Evolutionary conservation across 1,140 invertebrate genomes (phyloP), one percentile per base, ranked within the genome.

Genomic region (Coelopa frigida): DNA sequence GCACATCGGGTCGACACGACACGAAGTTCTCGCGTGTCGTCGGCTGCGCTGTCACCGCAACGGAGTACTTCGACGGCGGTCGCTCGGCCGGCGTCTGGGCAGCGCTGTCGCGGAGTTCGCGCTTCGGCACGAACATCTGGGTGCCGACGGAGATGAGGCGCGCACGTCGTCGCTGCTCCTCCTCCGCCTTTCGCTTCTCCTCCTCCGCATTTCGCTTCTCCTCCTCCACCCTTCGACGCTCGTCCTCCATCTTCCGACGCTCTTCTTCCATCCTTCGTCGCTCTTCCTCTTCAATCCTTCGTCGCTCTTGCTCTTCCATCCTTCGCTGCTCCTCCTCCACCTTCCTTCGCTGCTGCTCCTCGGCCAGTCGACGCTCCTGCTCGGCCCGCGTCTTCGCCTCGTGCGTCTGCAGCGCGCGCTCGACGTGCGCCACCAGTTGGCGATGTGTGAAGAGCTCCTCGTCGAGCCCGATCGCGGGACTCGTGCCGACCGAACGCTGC

Each of bases 321-420:
- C 46, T 27, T 22, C 23, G 42, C 6, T 33, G 42, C 31, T 43
- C n/a, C 24, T 51, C 47, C n/a, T 54, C 52, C 10, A 56, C 42
- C 5, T n/a, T n/a, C n/a, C n/a, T 24, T 0, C 20, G 81, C 74
- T 22, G 72, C 20, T 55, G 41, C n/a, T n/a, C n/a, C n/a, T n/a
- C n/a, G n/a, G n/a, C n/a, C 27, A 48, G 29, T 22, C 23, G 42
- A 4, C 29, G 42, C 31, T 43, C n/a, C 24, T 51, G 44, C n/a
- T 54, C 52, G 10, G 56, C 42, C 5, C 48, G 49, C 0, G 10
- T 42, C 18, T 67, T 36, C 0, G 58, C 55, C 7, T 42, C 36
- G 29, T 57, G 51, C 5, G 63, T 54, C 7, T 52, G 49, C 32
- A 57, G 29, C 22, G 61, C 50, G 15, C 67, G 35, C 31, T 68